Percentiles rank a stretch among this genome's conserved stretches.
Evolutionary conservation across 1,140 invertebrate species (phyloP).

Genomic region (Anastrepha obliqua): DNA sequence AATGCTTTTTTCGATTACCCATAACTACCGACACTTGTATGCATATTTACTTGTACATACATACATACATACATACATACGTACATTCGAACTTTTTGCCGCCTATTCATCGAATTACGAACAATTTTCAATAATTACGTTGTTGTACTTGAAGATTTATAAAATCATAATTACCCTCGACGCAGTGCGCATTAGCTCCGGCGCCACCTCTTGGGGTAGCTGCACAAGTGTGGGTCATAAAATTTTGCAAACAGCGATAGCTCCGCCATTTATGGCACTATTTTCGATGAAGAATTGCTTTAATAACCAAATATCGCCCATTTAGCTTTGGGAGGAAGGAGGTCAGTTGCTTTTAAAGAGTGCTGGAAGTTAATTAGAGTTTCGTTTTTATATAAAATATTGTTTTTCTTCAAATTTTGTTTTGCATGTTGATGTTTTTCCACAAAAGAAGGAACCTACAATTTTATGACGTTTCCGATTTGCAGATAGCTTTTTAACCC

Average conservation of each 20-base stretch:
- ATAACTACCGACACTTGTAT: not conserved
- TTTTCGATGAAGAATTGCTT: not conserved
- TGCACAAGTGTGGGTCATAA: not conserved
- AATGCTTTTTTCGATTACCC: constrained; percentile 29
- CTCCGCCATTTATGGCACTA: constrained; percentile 12
- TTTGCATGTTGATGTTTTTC: too few species aligned
- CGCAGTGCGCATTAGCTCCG: not conserved
- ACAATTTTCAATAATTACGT: constrained; percentile 50
- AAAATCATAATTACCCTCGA: constrained; percentile 37
- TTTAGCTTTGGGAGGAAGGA: too few species aligned
- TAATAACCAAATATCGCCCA: not conserved
- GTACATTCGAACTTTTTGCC: constrained; percentile 16
- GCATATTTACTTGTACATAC: not conserved
- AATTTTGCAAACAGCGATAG: not conserved
- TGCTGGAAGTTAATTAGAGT: too few species aligned
- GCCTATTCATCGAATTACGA: not conserved
- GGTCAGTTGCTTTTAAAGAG: too few species aligned
- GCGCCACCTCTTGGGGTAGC: not conserved
- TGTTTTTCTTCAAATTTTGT: too few species aligned
- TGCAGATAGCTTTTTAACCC: too few species aligned
- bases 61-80: too few species aligned
- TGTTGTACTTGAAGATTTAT: constrained; percentile 52
- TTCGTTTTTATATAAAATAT: too few species aligned
- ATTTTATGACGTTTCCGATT: too few species aligned
- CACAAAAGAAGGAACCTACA: too few species aligned